Conservation (phyloP, 2,888 invertebrate genomes). For the Drosophila subsilvestris region DNA sequence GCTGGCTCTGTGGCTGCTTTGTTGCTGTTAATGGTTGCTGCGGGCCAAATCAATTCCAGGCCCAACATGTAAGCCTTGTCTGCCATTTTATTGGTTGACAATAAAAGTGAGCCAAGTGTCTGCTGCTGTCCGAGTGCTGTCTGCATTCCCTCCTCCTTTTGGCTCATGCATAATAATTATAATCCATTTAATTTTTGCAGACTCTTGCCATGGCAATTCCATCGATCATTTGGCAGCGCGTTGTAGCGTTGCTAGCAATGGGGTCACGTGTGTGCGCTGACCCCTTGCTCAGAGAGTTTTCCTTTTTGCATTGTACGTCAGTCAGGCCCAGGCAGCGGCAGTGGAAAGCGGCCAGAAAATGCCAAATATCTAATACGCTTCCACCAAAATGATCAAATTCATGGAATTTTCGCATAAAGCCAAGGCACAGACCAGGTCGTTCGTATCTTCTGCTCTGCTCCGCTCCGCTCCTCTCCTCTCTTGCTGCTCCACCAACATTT, state of each 20-base stretch:
- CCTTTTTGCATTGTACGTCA: conserved; percentile 67
- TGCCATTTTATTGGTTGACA: conserved; percentile 76
- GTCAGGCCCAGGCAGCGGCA: conserved; percentile 46
- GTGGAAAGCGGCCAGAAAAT: conserved; percentile 47
- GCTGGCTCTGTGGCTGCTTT: conserved; percentile 43
- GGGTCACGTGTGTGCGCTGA: conserved; percentile 41
- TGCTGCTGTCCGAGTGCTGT: conserved; percentile 10
- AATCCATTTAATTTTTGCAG: conserved; percentile 72
- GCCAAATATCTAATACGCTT: conserved; percentile 78
- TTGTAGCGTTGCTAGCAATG: conserved; percentile 69
- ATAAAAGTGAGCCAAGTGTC: conserved; percentile 71
- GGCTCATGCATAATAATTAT: conserved; percentile 69
- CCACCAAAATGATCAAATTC: conserved; percentile 79
- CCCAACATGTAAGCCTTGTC: conserved; percentile 65
- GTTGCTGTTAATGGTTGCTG: conserved; percentile 73
- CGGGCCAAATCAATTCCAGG: conserved; percentile 77
- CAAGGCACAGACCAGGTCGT: conserved; percentile 47
- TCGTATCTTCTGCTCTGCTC: conserved; percentile 16
- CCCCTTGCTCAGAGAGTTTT: conserved; percentile 20
- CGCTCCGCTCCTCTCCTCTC: not conserved
- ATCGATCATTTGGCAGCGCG: conserved; percentile 74
- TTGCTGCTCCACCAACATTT: not conserved
- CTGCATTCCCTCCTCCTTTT: conserved; percentile 1
- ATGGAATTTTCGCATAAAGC: conserved; percentile 76
- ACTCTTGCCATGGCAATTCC: conserved; percentile 65